A percentile compares a stretch with the other conserved stretches of the same genome.
Conservation (phyloP, 1,140 invertebrate species). For the Cydia splendana region DNA sequence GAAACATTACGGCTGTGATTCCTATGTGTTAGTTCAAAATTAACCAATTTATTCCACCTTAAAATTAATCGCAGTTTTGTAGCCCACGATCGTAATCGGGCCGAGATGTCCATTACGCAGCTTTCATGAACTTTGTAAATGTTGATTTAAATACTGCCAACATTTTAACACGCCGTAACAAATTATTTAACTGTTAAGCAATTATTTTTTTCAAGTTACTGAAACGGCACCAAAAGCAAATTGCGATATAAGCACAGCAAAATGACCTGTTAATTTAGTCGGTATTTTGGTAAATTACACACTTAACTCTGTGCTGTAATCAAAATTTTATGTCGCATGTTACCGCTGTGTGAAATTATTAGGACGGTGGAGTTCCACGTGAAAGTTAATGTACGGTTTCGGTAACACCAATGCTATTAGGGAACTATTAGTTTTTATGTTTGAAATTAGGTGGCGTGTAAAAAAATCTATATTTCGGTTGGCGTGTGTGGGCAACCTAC, state of each 20-base stretch:
- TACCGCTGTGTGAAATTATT: slow-evolving; percentile 29
- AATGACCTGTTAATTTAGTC: slow-evolving; percentile 29
- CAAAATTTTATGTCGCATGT: slow-evolving; percentile 32
- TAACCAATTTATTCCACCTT: slow-evolving; percentile 37
- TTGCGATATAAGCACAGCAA: slow-evolving; percentile 21
- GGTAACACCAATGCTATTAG: slow-evolving; percentile 47
- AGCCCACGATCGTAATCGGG: slow-evolving; percentile 31
- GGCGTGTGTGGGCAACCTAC: slow-evolving; percentile 63
- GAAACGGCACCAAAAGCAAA: slow-evolving; percentile 18
- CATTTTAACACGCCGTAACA: slow-evolving; percentile 26
- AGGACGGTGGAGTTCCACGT: slow-evolving; percentile 30
- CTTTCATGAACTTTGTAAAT: slow-evolving; percentile 16
- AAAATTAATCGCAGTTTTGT: slow-evolving; percentile 31
- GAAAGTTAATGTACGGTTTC: slow-evolving; percentile 45
- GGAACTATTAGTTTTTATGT: slow-evolving; percentile 48
- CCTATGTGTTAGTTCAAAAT: slow-evolving; percentile 44
- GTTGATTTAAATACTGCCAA: slow-evolving; percentile 14
- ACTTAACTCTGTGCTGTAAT: slow-evolving; percentile 27
- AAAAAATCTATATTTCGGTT: slow-evolving; percentile 53
- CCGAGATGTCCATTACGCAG: slow-evolving; percentile 18
- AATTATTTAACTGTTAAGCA: slow-evolving; percentile 21
- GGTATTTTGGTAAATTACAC: slow-evolving; percentile 31
- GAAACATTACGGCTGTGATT: slow-evolving; percentile 40
- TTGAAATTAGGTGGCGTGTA: slow-evolving; percentile 43
- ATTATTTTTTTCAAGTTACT: slow-evolving; percentile 26